Percentiles rank a stretch among this genome's conserved stretches.
Conservation (phyloP, 2,797 vertebrate species). For the Sebastes diaconus region DNA sequence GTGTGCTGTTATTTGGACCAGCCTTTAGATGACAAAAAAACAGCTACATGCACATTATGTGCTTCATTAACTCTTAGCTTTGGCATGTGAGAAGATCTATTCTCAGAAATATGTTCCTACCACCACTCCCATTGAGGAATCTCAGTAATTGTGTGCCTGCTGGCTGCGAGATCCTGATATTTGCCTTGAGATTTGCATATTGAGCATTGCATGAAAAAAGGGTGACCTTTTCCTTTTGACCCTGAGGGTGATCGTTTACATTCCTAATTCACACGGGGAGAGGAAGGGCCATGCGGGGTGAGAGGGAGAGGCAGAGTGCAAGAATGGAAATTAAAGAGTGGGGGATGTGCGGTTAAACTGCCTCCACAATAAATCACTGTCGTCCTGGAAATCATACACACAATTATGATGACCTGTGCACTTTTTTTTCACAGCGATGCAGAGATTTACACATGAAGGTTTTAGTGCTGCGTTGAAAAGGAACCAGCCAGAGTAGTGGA, state of each 20-base stretch:
- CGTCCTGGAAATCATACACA: conserved; percentile 17
- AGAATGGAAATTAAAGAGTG: conserved; percentile 11
- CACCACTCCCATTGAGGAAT: conserved; percentile 3
- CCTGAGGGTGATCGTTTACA: conserved; percentile 56
- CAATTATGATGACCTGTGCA: conserved; percentile 23
- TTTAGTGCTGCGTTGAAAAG: conserved; percentile 6
- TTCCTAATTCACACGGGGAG: conserved; percentile 45
- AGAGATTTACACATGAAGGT: conserved; percentile 13
- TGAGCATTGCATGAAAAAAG: conserved; percentile 57
- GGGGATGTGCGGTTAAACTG: conserved; percentile 17
- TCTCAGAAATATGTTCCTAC: conserved; percentile 11
- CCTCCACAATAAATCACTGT: conserved; percentile 46
- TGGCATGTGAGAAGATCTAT: neutral
- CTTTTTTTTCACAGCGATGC: neutral
- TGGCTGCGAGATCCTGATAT: conserved; percentile 41
- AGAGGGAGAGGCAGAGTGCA: neutral
- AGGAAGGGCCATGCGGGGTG: neutral
- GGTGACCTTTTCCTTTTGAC: conserved; percentile 65
- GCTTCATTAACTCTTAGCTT: conserved; percentile 25
- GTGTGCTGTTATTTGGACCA: too few relatives aligned
- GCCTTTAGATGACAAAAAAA: neutral
- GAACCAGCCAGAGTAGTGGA: conserved; percentile 9
- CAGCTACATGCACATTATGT: neutral
- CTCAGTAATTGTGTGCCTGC: conserved; percentile 26
- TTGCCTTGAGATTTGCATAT: conserved; percentile 69